These are phyloP conservation scores for Scaptomyza polygonia DNA, from an alignment of 2,888 invertebrate genomes.

Conservation along the genomic window DNA sequence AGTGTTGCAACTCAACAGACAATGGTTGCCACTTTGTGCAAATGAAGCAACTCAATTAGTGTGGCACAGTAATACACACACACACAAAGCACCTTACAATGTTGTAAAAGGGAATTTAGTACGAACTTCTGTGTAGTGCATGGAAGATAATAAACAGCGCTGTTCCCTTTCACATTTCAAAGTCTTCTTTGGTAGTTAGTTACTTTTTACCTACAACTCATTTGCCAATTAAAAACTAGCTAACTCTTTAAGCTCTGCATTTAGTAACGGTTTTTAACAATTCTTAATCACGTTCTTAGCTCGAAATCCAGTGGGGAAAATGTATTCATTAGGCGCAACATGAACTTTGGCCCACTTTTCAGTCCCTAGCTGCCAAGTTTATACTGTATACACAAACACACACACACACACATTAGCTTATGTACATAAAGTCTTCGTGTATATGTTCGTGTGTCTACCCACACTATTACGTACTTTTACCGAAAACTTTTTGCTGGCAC, in stretches of 20 bases:
- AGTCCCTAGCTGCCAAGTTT: conserved; percentile 22
- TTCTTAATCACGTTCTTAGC: conserved; percentile 13
- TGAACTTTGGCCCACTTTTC: conserved; percentile 47
- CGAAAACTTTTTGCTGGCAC: conserved; percentile 47
- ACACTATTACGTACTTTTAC: conserved; percentile 31
- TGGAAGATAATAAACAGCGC: not conserved
- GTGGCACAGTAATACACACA: not conserved
- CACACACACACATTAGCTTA: not conserved
- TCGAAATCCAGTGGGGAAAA: conserved; percentile 19
- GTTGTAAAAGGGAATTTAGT: not conserved
- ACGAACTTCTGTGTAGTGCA: not conserved
- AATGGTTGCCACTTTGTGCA: not conserved
- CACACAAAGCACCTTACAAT: not conserved
- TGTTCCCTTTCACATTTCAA: not conserved
- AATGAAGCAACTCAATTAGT: not conserved
- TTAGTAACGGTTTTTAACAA: not conserved
- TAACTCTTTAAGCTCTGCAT: not conserved
- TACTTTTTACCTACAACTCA: not conserved
- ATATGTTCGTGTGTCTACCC: not conserved
- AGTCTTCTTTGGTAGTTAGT: not conserved
- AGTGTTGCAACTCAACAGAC: not conserved
- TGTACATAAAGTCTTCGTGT: not conserved
- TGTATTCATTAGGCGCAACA: conserved; percentile 43
- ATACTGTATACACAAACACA: not conserved
- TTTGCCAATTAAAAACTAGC: conserved; percentile 5